Evolutionary conservation across 2,113 vertebrate species (phyloP), one percentile per base, ranked within the genome.

Genomic region (Dipodomys spectabilis): DNA sequence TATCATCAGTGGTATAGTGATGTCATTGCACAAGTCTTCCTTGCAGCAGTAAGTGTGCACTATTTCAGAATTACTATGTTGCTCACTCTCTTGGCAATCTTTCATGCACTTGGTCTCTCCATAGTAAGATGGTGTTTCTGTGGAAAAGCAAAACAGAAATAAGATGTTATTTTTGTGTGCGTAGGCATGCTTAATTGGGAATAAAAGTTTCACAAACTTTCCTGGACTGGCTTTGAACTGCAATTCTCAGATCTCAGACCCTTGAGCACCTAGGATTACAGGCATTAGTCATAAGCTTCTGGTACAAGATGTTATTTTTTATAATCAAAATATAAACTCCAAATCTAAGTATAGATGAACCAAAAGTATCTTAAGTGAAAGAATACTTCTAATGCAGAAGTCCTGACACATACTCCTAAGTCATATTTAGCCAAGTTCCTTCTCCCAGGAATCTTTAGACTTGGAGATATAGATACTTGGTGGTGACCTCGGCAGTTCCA

Each of bases 21-120:
- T 5, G 25, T 39, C 73, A 39, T 93, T 93, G 53, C 92, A 93
- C 32, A 84, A 72, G 78, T 78, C 6, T 2, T 0, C 2, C 23
- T 3, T 1, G 11, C 86, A 93, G 86, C 92, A 93, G 39, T 10
- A 25, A 65, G 5, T 65, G 25, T 72, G 4, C 13, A 5, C 9
- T 20, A 0, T 7, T 7, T 3, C 11, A 68, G 15, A 0, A 39
- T 2, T 23, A 22, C 0, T 35, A 1, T 0, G 2, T 7, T 22
- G 53, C 11, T 84, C 25, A 1, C 1, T 8, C 12, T 10, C 0
- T 25, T 30, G 0, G 39, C 86, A 93, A 16, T 23, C 1, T 23
- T 30, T 6, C 9, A 8, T 5, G 44, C 86, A 93, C 2, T 5
- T 20, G 5, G 65, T 10, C 39, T 64, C 30, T 5, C 9, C 57